Conservation (phyloP, 2,113 vertebrate species). For the Telmatochromis sp. region DNA sequence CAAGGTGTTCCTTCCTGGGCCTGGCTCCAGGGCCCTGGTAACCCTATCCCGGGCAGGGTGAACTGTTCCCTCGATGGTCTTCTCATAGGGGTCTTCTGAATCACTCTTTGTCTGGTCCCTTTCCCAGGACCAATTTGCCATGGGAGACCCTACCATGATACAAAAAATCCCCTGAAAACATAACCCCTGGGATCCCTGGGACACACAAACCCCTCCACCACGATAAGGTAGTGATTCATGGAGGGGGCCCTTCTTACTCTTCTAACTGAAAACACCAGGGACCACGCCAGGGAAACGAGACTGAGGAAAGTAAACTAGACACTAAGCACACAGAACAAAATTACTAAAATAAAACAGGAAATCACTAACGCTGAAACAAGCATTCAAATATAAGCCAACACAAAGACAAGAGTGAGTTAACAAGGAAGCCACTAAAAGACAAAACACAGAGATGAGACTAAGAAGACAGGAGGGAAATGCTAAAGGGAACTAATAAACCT, state of each 20-base stretch:
- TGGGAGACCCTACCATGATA: background rate
- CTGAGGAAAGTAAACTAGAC: background rate
- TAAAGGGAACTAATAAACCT: background rate
- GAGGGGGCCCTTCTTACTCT: background rate
- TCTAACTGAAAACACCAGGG: background rate
- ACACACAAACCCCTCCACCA: background rate
- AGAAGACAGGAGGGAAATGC: background rate
- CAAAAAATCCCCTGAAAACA: background rate
- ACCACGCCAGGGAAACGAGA: background rate
- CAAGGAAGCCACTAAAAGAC: background rate
- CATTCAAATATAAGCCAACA: background rate
- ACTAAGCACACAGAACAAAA: background rate
- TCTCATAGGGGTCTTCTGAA: background rate
- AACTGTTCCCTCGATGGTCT: background rate
- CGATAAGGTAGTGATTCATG: background rate
- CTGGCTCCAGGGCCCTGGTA: background rate
- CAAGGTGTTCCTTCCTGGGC: background rate
- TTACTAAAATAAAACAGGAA: background rate
- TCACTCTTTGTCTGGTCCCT: background rate
- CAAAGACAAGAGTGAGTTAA: background rate
- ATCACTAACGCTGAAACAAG: background rate
- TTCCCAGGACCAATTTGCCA: background rate
- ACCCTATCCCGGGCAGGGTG: background rate
- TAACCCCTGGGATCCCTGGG: background rate
- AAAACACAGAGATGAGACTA: background rate